Base-by-base conservation (phyloP, 2,113 vertebrate genomes). In the Salvelinus namaycush region DNA sequence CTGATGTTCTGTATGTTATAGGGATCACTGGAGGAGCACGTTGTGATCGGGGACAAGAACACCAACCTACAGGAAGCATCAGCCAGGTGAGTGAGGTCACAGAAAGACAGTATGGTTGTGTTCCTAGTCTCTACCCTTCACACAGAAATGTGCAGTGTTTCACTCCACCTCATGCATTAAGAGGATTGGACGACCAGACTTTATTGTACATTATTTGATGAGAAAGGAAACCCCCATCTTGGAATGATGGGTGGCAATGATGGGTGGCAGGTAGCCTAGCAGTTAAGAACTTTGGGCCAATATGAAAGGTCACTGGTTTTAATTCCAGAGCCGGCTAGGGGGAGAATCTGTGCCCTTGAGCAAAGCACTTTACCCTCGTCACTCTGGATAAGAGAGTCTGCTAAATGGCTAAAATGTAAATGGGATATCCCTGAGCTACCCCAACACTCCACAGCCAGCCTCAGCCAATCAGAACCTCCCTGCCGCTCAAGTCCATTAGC, bases 21-120 rank as follows among this genome's bases (percentile, higher is more conserved):
- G 97, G 87, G 87, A 0, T 5, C 86, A 74, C 90, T 87, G 91
- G 95, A 97, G 76, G 95, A 96, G 39, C 81, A 84, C 5, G 82
- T 60, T 26, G 9, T 88, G 72, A 76, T 83, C 24, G 89, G 83
- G 83, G 92, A 94, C 70, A 95, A 96, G 89, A 97, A 94, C 86
- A 89, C 92, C 75, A 93, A 76, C 81, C 14, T 94, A 77, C 95
- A 93, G 72, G 96, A 97, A 68, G 87, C 92, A 75, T 79, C 92
- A 77, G 71, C 86, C 84, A 97, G 97, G 97, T 99, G 93, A 70
- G 74, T 27, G 29, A 68, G 67, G 20, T 6, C 73, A 68, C 80
- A 65, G 76, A 78, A 18, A 51, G 7, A 31, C 49, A 14, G 3
- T 54, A 54, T 1, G 14, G 14, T 54, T 54, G 3, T 18, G 3